phyloP scores from a whole-genome alignment of 2,888 invertebrate genomes.

The Folsomia manolachei region DNA sequence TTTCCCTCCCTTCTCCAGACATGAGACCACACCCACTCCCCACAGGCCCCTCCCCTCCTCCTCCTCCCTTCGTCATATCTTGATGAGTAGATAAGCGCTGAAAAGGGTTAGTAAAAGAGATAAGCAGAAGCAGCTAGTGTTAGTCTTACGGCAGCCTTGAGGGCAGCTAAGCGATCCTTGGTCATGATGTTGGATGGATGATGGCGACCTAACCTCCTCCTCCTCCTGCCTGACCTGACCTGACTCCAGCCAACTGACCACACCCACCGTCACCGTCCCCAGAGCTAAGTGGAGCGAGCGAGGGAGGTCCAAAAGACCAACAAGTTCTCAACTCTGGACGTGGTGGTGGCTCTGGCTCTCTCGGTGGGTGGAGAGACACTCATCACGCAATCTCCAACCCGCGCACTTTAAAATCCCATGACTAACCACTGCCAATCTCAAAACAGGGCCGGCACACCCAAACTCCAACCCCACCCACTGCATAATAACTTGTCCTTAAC shows the following conservation, averaged over 20 bases:
- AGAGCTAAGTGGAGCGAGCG: too few species aligned
- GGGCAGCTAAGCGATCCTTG: slow-evolving; percentile 95
- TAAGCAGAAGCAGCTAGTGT: background rate
- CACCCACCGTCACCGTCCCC: background rate
- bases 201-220: slow-evolving; percentile 20
- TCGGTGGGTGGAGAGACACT: too few species aligned
- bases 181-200: slow-evolving; percentile 66
- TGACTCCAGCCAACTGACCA: background rate
- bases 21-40: too few species aligned
- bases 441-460: background rate
- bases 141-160: slow-evolving; percentile 76
- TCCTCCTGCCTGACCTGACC: too few species aligned
- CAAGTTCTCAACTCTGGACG: too few species aligned
- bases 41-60: background rate
- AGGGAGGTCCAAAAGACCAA: too few species aligned
- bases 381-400: too few species aligned
- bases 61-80: background rate
- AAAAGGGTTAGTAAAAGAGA: background rate
- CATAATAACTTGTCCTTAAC: background rate
- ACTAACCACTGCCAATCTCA: background rate
- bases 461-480: background rate
- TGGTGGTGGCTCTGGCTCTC: too few species aligned
- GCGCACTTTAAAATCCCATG: too few species aligned
- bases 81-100: background rate
- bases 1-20: too few species aligned